Evolutionary conservation across 2,797 vertebrate species (phyloP).

Genomic region (Orestias chungarensis): DNA sequence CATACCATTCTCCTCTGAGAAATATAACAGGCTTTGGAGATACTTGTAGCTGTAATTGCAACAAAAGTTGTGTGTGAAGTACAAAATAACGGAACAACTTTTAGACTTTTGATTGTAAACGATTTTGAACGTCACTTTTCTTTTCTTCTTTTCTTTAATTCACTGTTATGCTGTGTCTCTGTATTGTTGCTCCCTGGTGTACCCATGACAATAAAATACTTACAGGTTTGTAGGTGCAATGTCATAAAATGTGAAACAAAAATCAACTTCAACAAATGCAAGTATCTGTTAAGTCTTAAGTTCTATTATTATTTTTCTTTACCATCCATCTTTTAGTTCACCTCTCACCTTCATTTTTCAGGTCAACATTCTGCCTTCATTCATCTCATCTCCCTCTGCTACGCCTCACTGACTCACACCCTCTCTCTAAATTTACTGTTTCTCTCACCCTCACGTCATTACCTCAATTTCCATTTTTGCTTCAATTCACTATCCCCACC

Average conservation of each 20-base stretch:
- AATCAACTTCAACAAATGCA: neutral
- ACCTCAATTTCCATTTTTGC: slow-evolving; percentile 43
- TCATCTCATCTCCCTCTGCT: slow-evolving; percentile 26
- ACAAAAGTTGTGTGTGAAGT: neutral
- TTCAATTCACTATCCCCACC: slow-evolving; percentile 50
- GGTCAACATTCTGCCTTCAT: slow-evolving; percentile 23
- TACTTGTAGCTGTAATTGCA: neutral
- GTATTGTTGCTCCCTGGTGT: neutral
- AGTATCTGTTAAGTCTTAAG: neutral
- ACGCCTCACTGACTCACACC: slow-evolving; percentile 19
- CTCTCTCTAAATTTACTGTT: slow-evolving; percentile 45
- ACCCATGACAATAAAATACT: neutral
- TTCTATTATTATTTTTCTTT: neutral
- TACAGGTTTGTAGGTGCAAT: neutral
- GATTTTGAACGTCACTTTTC: neutral
- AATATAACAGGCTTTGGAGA: neutral
- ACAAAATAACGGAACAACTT: neutral
- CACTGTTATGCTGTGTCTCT: neutral
- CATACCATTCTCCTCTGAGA: neutral
- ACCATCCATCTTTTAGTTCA: neutral
- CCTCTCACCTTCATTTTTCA: slow-evolving; percentile 16
- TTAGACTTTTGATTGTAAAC: neutral
- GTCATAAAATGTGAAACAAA: neutral
- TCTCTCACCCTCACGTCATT: slow-evolving; percentile 50
- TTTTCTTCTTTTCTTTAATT: neutral